These are phyloP conservation scores for Steatornis caripensis DNA, from an alignment of 2,113 vertebrate genomes.

Conservation along the genomic window DNA sequence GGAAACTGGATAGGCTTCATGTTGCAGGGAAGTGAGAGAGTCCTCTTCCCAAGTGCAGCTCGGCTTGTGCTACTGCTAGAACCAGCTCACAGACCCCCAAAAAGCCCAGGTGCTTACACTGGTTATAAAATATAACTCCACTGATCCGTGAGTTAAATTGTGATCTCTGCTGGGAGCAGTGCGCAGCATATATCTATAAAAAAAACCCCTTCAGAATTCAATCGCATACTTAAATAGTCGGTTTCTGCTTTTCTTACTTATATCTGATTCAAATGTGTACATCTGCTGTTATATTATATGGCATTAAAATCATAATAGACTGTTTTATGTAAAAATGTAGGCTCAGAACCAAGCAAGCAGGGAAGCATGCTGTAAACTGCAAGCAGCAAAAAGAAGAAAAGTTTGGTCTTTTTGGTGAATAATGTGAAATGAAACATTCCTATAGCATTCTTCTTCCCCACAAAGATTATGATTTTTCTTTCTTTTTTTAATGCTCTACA, in stretches of 20 bases:
- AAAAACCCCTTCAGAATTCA: neutral
- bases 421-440: neutral
- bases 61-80: neutral
- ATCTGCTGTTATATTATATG: neutral
- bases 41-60: neutral
- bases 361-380: neutral
- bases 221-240: neutral
- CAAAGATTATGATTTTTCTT: neutral
- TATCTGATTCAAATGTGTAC: neutral
- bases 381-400: neutral
- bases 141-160: neutral
- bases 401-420: neutral
- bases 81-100: neutral
- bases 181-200: neutral
- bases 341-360: neutral
- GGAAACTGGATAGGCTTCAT: slow-evolving; percentile 42
- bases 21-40: neutral
- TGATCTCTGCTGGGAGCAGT: neutral
- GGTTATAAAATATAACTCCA: neutral
- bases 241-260: neutral
- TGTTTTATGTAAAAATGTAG: neutral
- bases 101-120: neutral
- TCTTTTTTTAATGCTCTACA: neutral
- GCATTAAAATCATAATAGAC: neutral
- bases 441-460: neutral